Percentiles rank a stretch among this genome's conserved stretches.
Evolutionary conservation across 2,113 vertebrate genomes (phyloP).

Genomic region (Rhinoderma darwinii): DNA sequence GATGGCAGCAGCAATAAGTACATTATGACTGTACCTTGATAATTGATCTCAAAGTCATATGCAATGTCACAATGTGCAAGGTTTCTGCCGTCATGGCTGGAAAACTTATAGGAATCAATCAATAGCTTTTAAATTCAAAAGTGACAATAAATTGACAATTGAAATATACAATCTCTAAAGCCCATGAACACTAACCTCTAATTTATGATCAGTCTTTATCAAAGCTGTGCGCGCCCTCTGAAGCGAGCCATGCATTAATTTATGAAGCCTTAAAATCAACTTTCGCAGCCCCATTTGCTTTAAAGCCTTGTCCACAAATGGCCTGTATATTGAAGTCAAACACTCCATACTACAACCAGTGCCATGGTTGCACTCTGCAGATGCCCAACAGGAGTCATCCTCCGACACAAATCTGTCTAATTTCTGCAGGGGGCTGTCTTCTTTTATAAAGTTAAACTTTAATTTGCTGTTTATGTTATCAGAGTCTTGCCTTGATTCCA

Average conservation of each 20-base stretch:
- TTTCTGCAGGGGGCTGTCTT: constrained; percentile 69
- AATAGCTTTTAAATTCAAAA: too few relatives aligned
- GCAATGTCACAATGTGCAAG: too few relatives aligned
- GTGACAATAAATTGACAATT: too few relatives aligned
- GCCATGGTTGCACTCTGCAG: constrained; percentile 68
- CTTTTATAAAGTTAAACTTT: constrained; percentile 69
- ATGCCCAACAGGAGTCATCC: constrained; percentile 81
- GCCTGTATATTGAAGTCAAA: constrained; percentile 94
- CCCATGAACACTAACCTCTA: constrained; percentile 82
- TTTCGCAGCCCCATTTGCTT: constrained; percentile 99
- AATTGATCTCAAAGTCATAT: too few relatives aligned
- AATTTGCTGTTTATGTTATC: constrained; percentile 67
- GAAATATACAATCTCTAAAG: too few relatives aligned
- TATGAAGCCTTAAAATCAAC: constrained; percentile 94
- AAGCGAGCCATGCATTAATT: constrained; percentile 96
- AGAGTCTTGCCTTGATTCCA: constrained; percentile 62
- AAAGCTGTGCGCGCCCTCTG: constrained; percentile 90
- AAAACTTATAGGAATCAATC: too few relatives aligned
- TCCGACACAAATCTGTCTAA: constrained; percentile 82
- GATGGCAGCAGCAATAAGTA: too few relatives aligned
- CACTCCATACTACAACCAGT: constrained; percentile 76
- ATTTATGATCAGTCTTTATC: constrained; percentile 78
- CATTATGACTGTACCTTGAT: too few relatives aligned
- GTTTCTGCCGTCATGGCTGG: too few relatives aligned
- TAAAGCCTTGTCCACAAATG: constrained; percentile 98